Base-by-base conservation (phyloP, 23 tunicate genomes). In the Halocynthia aurantium region DNA sequence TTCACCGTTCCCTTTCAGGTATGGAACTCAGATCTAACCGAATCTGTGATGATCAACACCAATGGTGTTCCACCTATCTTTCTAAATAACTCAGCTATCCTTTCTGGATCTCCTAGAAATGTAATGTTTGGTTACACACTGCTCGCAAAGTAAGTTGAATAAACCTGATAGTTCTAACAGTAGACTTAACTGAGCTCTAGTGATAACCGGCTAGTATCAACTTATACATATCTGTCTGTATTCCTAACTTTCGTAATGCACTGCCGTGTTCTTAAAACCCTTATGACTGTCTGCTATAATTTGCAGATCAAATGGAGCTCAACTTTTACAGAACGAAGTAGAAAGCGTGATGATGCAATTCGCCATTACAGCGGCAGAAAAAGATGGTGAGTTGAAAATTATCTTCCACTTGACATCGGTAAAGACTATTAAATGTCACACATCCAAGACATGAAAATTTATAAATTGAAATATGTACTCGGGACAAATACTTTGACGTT, bases 41-140 rank as follows among this genome's bases (percentile, higher is more conserved):
- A 8, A 12, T 51, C 60, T 54, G 50, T 72, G 19, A 49, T 44
- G 13, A 4, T 72, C 11, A 9, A 31, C 13, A 1, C 50, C 1
- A 56, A 5, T 17, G n/a, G 60, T 44, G 50, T 56, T 13, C 57
- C 76, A 10, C 56, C 76, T 31, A 5, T 15, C 15, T 2, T 72
- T 12, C 76, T 74, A 8, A 64, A 56, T 8, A 74, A 74, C 57
- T 54, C 62, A 0, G 78, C 63, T 55, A 52, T 11, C 62, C 6
- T 74, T 12, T 15, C 19, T 7, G 72, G 80, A 8, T 8, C 9
- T 31, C 61, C 67, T 8, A 69, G 54, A 73, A 82, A 82, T 51
- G 67, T 62, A 22, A 6, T 82, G 85, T 10, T 82, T 18, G 85
- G 85, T 12, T 82, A 82, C 70, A 82, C 85, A 7, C 55, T 82